Evolutionary conservation across 2,888 invertebrate species (phyloP), one percentile per base, ranked within the genome.

Genomic region (Dasysyrphus albostriatus): DNA sequence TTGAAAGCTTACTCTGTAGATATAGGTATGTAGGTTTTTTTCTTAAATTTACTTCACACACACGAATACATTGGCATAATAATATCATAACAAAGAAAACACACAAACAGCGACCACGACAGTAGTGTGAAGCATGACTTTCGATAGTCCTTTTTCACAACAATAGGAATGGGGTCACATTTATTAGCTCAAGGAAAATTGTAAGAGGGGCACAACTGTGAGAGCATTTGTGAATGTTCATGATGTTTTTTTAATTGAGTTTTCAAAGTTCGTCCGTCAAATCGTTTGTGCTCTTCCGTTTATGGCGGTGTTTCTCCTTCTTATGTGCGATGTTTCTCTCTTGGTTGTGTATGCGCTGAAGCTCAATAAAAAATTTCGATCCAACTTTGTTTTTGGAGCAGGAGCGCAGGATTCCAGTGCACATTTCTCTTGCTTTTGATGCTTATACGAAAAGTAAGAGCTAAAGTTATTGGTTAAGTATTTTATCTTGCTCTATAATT

Each of bases 141-240:
- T 83, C 76, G 80, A 80, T 83, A 74, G 88, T 88, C 79, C 72
- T 88, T 88, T 75, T 83, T 79, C 76, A 76, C 75, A 83, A 88
- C 83, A 83, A 88, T 80, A 79, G 73, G 76, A 88, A 83, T 88
- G 88, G 88, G 88, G 88, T 88, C 88, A 88, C 83, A 83, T 83
- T 83, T 88, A 88, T 83, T 83, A 76, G 88, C 88, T 83, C 83
- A 83, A 88, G 88, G 88, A 88, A 88, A 83, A 59, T 83, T 88
- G 76, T 65, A 76, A 88, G 80, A 76, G 83, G 54, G 76, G 70
- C 65, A 72, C 39, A 51, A 29, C 24, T 12, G 44, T 73, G 77
- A 81, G 85, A 73, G 73, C 58, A 54, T 59, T 72, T 59, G 70
- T 72, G 19, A 67, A 49, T 54, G 7, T 54, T 29, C 59, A 42